A percentile compares a stretch with the other conserved stretches of the same genome.
Conservation (phyloP, 2,113 vertebrate genomes). For the Cynocephalus volans region DNA sequence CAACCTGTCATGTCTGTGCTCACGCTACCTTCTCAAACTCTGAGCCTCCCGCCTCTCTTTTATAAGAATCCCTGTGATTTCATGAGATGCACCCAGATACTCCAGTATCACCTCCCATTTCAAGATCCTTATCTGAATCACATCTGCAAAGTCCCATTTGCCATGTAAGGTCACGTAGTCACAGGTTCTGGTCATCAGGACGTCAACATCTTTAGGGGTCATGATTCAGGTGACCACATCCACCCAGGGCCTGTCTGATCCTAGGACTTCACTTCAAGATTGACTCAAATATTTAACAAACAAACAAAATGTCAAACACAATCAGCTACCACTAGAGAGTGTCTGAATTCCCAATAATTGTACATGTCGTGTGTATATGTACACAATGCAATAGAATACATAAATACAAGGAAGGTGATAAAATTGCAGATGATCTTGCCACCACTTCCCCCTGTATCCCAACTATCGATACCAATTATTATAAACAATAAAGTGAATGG, state of each 20-base stretch:
- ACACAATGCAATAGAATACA: neutral
- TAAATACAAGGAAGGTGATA: too few species aligned
- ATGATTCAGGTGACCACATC: rapidly evolving
- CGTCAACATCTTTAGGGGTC: neutral
- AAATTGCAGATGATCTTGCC: rapidly evolving
- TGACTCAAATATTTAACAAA: neutral
- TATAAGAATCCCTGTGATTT: neutral
- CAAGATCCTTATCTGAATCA: neutral
- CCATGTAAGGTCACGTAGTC: too few species aligned
- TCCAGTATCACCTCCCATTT: neutral
- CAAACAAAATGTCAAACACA: neutral
- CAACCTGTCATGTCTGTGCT: neutral
- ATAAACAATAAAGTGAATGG: rapidly evolving
- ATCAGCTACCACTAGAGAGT: too few species aligned
- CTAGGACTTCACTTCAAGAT: neutral
- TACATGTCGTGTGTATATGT: neutral
- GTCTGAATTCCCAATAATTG: neutral
- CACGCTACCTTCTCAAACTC: too few species aligned
- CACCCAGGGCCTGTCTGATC: neutral
- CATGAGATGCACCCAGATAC: too few species aligned
- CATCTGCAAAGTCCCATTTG: neutral
- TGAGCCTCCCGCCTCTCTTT: too few species aligned
- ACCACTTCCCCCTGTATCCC: neutral
- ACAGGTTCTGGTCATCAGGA: neutral
- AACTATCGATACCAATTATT: too few species aligned